Base-by-base conservation (phyloP, 1,140 invertebrate genomes). In the Ladona fulva region DNA sequence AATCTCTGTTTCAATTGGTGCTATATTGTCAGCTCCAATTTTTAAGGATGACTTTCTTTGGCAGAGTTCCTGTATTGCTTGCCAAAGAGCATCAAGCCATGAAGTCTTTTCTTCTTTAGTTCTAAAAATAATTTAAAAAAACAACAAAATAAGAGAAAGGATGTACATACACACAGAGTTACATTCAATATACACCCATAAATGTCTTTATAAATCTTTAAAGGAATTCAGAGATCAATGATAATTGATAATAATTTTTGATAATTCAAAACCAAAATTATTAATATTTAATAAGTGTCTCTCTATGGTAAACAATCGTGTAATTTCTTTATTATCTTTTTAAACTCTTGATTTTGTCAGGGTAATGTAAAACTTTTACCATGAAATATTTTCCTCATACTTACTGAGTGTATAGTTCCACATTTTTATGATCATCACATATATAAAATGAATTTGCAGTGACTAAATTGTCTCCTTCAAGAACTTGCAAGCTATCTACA, bases 401-500 rank as follows among this genome's bases (percentile, higher is more conserved):
- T 85, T 84, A 89, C 87, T 85, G 84, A 73, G 88, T 86, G 80
- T 88, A 85, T 24, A 90, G 81, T 82, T 90, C 87, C 74, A 89
- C 85, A 37, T 85, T 84, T 79, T 89, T 89, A 80, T 89, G 85
- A 79, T 83, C 84, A 80, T 89, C 89, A 76, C 87, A 83, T 16
- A 91, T 84, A 82, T 89, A 89, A 82, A 91, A 91, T 3, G 89
- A 88, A 81, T 90, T 87, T 24, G 87, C 86, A 66, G 89, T 87
- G 80, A 88, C 88, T 75, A 89, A 81, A 80, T 90, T 90, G 81
- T 90, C 88, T 25, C 89, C 89, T 80, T 89, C 87, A 24, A 82
- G 78, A 66, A 89, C 87, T 82, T 88, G 85, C 78, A 89, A 84
- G 37, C 86, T 86, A 52, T 88, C 87, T 24, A 90, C 84, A 79